Evolutionary conservation across 2,113 vertebrate genomes (phyloP).

Genomic region (Vireo altiloquus): DNA sequence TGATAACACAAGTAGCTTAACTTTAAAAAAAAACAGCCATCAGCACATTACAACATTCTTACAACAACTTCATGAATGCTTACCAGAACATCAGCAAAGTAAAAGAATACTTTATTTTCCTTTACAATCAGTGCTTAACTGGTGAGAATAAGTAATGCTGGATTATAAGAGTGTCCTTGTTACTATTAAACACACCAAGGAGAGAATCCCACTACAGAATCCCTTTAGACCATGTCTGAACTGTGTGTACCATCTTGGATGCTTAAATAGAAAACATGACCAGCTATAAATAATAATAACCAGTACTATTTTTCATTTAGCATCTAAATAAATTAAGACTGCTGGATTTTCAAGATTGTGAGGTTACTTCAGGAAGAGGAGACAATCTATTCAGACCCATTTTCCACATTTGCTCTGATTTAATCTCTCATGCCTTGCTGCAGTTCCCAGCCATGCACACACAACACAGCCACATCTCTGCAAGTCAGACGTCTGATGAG

Average conservation of each 20-base stretch:
- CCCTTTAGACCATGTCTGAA: background rate
- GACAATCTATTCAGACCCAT: background rate
- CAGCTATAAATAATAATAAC: background rate
- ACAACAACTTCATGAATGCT: background rate
- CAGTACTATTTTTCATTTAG: background rate
- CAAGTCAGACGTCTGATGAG: background rate
- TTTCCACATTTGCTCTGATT: background rate
- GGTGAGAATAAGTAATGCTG: background rate
- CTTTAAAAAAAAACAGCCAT: background rate
- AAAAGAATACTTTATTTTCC: background rate
- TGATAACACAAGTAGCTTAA: background rate
- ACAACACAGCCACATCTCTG: background rate
- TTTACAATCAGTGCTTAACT: background rate
- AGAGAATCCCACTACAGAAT: background rate
- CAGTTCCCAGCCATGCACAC: background rate
- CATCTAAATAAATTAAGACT: background rate
- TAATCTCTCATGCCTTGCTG: background rate
- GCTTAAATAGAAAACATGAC: background rate
- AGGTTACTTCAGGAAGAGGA: background rate
- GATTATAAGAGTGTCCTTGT: background rate
- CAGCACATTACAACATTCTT: background rate
- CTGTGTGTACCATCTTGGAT: background rate
- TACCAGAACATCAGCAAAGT: slow-evolving; percentile 12
- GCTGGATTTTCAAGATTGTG: background rate
- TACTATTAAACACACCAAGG: background rate